Percentiles rank a stretch among this genome's conserved stretches.
These are phyloP conservation scores for Porites cylindrica DNA, from an alignment of 92 coral and sea anemone species.

Conservation along the genomic window DNA sequence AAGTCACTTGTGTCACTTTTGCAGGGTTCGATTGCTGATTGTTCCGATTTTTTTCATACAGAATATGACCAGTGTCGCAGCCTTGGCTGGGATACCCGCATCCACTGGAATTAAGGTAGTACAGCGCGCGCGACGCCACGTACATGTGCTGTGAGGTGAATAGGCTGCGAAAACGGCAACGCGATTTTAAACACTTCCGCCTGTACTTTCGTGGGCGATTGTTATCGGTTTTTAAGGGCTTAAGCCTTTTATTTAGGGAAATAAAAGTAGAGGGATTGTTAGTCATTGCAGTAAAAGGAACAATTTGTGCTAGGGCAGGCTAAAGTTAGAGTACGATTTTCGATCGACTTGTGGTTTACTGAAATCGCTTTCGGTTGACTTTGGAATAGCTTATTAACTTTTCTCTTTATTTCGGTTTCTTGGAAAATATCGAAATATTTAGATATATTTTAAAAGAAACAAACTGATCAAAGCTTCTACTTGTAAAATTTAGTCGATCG, in stretches of 20 bases:
- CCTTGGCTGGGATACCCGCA: slow-evolving; percentile 91
- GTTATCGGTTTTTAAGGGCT: background rate
- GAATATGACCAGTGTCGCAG: slow-evolving; percentile 98
- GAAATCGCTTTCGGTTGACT: slow-evolving; percentile 16
- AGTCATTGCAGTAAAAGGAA: background rate
- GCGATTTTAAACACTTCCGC: slow-evolving; percentile 39
- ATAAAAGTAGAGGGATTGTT: background rate
- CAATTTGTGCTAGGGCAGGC: background rate
- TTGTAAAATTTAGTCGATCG: background rate
- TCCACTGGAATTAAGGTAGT: slow-evolving; percentile 90
- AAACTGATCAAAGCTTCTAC: background rate
- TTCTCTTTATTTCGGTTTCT: slow-evolving; percentile 6
- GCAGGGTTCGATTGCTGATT: slow-evolving; percentile 33
- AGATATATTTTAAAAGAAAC: background rate
- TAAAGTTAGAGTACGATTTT: slow-evolving; percentile 4
- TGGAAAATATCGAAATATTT: background rate
- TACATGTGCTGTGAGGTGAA: slow-evolving; percentile 11
- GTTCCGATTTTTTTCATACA: slow-evolving; percentile 60
- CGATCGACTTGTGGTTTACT: slow-evolving; percentile 15
- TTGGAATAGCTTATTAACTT: slow-evolving; percentile 22
- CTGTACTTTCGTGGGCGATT: background rate
- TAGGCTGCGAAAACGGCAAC: slow-evolving; percentile 79
- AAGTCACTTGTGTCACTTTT: slow-evolving; percentile 31
- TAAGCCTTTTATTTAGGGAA: background rate
- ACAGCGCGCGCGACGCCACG: slow-evolving; percentile 17